Evolutionary conservation across 1,140 invertebrate genomes (phyloP).

Genomic region (Formica selysi): DNA sequence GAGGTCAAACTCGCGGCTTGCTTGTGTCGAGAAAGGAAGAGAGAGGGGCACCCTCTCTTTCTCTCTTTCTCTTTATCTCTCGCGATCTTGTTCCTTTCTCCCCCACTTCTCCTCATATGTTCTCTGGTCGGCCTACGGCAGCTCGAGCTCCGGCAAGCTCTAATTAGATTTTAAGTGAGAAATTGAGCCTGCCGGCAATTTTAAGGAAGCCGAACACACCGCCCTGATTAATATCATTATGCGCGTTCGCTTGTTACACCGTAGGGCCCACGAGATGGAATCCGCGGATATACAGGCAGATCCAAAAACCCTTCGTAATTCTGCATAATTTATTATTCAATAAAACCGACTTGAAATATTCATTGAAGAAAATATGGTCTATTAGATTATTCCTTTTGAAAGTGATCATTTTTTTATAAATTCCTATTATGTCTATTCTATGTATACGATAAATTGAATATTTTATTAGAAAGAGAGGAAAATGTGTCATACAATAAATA

Average conservation of each 20-base stretch:
- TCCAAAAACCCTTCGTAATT: slow-evolving; percentile 51
- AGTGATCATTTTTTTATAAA: neutral
- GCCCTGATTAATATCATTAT: slow-evolving; percentile 86
- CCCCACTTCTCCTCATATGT: neutral
- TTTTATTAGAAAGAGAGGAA: neutral
- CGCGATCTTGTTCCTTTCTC: neutral
- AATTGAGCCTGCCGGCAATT: slow-evolving; percentile 86
- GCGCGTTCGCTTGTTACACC: slow-evolving; percentile 76
- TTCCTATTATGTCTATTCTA: too few species aligned
- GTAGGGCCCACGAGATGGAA: slow-evolving; percentile 65
- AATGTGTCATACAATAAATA: neutral
- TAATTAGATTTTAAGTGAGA: slow-evolving; percentile 87
- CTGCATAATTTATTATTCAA: neutral
- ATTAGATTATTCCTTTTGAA: neutral
- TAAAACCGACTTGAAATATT: neutral
- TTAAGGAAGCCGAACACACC: slow-evolving; percentile 85
- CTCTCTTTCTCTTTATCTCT: neutral
- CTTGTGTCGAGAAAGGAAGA: slow-evolving; percentile 33
- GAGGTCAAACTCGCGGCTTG: slow-evolving; percentile 80
- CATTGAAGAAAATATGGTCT: neutral
- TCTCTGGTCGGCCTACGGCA: slow-evolving; percentile 55
- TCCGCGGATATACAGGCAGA: slow-evolving; percentile 54
- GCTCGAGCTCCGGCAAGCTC: slow-evolving; percentile 76
- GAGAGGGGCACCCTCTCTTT: neutral
- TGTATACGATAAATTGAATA: neutral